Evolutionary conservation across 1,140 invertebrate species (phyloP).

Genomic region (Triops longicaudatus): DNA sequence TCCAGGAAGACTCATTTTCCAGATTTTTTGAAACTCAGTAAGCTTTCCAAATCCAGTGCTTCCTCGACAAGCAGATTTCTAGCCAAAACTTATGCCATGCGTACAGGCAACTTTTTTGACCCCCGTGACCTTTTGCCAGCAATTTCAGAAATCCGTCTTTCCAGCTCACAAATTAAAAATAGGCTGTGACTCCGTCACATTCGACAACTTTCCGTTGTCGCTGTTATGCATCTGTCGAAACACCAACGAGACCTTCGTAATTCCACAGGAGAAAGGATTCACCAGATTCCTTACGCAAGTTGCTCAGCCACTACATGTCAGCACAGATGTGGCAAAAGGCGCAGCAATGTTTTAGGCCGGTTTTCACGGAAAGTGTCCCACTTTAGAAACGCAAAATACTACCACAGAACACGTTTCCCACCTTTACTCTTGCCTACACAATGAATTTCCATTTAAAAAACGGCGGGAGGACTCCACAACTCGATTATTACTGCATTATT

Average conservation of each 20-base stretch:
- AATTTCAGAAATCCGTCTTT: not conserved
- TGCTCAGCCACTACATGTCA: not conserved
- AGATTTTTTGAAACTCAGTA: not conserved
- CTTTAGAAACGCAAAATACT: not conserved
- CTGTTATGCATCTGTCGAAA: not conserved
- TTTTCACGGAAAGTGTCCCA: not conserved
- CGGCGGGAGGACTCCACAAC: not conserved
- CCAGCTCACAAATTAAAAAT: not conserved
- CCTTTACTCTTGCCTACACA: not conserved
- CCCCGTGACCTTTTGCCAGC: not conserved
- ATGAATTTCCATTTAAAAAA: not conserved
- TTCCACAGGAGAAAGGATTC: constrained; percentile 4
- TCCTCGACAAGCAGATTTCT: not conserved
- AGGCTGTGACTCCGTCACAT: not conserved
- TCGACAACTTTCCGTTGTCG: not conserved
- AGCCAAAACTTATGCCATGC: not conserved
- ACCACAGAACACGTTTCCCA: not conserved
- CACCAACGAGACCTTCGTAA: not conserved
- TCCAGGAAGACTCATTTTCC: constrained; percentile 24
- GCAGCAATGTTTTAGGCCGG: not conserved
- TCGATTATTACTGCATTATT: not conserved
- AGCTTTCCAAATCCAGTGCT: not conserved
- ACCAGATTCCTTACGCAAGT: not conserved
- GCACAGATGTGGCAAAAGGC: not conserved
- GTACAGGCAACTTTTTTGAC: not conserved